These are phyloP conservation scores for Xenops minutus DNA, from an alignment of 2,797 vertebrate species.

Conservation along the genomic window DNA sequence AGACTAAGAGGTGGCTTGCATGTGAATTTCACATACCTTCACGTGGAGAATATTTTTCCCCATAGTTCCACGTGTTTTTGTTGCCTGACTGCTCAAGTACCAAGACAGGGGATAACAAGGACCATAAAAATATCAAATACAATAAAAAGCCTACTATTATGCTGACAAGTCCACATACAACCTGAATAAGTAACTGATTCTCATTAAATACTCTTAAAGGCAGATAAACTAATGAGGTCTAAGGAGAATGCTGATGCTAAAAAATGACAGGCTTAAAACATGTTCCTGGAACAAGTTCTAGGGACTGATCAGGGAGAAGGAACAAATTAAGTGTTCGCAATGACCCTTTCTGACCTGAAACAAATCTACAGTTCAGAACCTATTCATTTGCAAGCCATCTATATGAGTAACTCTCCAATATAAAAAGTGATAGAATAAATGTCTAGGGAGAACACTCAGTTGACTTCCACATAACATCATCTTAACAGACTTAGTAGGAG, in stretches of 20 bases:
- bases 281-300: not conserved
- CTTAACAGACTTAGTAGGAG: not conserved
- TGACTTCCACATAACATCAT: not conserved
- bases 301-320: not conserved
- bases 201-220: not conserved
- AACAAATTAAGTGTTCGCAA: not conserved
- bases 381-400: not conserved
- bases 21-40: not conserved
- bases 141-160: not conserved
- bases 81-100: not conserved
- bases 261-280: not conserved
- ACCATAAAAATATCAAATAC: not conserved
- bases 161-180: not conserved
- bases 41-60: not conserved
- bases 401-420: not conserved
- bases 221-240: not conserved
- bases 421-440: not conserved
- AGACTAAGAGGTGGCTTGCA: not conserved
- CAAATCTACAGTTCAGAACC: not conserved
- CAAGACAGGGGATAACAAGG: not conserved
- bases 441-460: not conserved
- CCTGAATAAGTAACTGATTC: not conserved
- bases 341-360: not conserved
- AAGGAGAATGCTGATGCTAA: not conserved
- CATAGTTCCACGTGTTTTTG: not conserved